Conservation (phyloP, 2,797 vertebrate species). For the Acanthis flammea region DNA sequence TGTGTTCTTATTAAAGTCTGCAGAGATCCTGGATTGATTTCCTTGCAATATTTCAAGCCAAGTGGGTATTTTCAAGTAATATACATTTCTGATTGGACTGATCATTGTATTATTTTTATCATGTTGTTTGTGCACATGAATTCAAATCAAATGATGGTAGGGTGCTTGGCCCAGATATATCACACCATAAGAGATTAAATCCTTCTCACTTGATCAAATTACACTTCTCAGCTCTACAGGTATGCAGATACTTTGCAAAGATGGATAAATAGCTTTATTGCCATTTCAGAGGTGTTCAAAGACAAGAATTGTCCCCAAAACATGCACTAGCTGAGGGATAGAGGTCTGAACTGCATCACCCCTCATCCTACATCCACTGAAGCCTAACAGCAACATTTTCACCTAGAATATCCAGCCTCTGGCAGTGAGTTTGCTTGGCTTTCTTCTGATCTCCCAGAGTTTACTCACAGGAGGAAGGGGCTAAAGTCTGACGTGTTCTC, state of each 20-base stretch:
- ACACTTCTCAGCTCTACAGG: not conserved
- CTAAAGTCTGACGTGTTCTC: not conserved
- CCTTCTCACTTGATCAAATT: not conserved
- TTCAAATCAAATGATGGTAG: not conserved
- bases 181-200: not conserved
- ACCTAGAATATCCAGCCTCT: not conserved
- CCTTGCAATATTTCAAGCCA: not conserved
- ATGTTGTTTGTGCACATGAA: not conserved
- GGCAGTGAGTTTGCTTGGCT: not conserved
- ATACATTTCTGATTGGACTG: not conserved
- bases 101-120: not conserved
- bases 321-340: not conserved
- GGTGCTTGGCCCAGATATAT: not conserved
- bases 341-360: not conserved
- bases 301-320: not conserved
- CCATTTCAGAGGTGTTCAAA: not conserved
- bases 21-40: not conserved
- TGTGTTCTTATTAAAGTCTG: not conserved
- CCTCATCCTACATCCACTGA: not conserved
- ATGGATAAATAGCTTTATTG: not conserved
- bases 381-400: not conserved
- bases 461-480: not conserved
- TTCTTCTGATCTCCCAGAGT: not conserved
- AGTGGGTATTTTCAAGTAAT: not conserved
- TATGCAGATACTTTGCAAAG: not conserved